A percentile compares a stretch with the other conserved stretches of the same genome.
Conservation (phyloP, 2,113 vertebrate genomes). For the Halichoeres trimaculatus region DNA sequence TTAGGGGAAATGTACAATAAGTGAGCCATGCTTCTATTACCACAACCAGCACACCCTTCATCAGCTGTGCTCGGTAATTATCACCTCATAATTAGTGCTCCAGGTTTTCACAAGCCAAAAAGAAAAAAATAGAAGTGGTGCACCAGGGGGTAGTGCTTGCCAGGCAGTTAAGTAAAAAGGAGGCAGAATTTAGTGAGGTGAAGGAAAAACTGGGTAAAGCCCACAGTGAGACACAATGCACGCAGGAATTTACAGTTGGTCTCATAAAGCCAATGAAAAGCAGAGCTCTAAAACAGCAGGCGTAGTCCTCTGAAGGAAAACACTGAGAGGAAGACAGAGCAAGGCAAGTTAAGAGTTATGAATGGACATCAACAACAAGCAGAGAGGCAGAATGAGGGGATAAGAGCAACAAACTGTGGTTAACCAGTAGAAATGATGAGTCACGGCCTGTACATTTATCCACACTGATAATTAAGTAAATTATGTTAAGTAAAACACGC, state of each 20-base stretch:
- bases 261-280: constrained; percentile 78
- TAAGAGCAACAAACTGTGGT: constrained; percentile 10
- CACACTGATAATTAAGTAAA: constrained; percentile 10
- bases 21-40: constrained; percentile 20
- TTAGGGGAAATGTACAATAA: constrained; percentile 27
- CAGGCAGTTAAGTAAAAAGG: constrained; percentile 45
- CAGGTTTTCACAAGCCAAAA: constrained; percentile 49
- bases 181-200: constrained; percentile 30
- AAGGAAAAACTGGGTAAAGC: constrained; percentile 54
- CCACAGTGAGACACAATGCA: constrained; percentile 62
- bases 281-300: constrained; percentile 69
- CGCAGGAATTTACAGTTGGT: constrained; percentile 77
- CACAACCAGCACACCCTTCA: constrained; percentile 24
- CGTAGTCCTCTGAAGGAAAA: constrained; percentile 51
- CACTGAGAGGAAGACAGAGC: constrained; percentile 28
- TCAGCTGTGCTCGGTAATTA: constrained; percentile 60
- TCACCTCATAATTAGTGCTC: constrained; percentile 67
- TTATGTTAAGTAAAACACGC: constrained; percentile 10
- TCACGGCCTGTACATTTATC: constrained; percentile 20
- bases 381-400: constrained; percentile 16
- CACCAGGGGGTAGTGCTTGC: constrained; percentile 39
- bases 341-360: constrained; percentile 29
- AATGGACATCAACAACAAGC: constrained; percentile 34
- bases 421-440: constrained; percentile 2
- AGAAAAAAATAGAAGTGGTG: constrained; percentile 32